These are phyloP conservation scores for Abrostola tripartita DNA, from an alignment of 2,888 invertebrate genomes.

Conservation along the genomic window DNA sequence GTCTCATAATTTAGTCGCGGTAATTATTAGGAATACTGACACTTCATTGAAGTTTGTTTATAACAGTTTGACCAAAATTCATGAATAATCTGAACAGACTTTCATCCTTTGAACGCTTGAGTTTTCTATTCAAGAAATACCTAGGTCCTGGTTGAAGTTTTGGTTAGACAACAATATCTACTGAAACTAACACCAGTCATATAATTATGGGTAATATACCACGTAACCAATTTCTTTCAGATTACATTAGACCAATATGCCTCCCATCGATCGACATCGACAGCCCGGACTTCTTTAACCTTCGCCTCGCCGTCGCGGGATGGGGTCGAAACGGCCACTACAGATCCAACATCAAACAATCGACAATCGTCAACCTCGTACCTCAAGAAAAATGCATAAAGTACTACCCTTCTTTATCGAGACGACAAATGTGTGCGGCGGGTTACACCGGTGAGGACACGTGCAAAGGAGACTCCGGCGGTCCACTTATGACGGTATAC, in stretches of 20 bases:
- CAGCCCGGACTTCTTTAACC: slow-evolving; percentile 68
- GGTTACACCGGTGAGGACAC: slow-evolving; percentile 80
- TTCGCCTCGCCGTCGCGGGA: slow-evolving; percentile 78
- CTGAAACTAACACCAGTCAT: not conserved
- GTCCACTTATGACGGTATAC: slow-evolving; percentile 80
- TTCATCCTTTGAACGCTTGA: too few species aligned
- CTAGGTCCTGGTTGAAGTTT: too few species aligned
- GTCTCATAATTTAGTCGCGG: not conserved
- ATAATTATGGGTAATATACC: not conserved
- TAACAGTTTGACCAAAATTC: too few species aligned
- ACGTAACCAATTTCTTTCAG: slow-evolving; percentile 56
- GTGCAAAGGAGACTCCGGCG: slow-evolving; percentile 84
- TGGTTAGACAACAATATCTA: not conserved
- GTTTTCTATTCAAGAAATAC: too few species aligned
- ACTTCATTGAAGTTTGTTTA: too few species aligned
- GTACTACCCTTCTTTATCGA: slow-evolving; percentile 71
- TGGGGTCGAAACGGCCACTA: slow-evolving; percentile 80
- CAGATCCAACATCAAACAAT: slow-evolving; percentile 77
- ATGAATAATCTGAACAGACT: too few species aligned
- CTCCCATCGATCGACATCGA: slow-evolving; percentile 78
- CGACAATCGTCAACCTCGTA: slow-evolving; percentile 77
- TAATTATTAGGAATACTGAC: too few species aligned
- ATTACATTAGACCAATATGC: slow-evolving; percentile 81
- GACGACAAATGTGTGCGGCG: slow-evolving; percentile 78
- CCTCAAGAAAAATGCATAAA: slow-evolving; percentile 71